Percentiles rank a stretch among this genome's conserved stretches.
Evolutionary conservation across 2,113 vertebrate species (phyloP).

Genomic region (Oncorhynchus tshawytscha): DNA sequence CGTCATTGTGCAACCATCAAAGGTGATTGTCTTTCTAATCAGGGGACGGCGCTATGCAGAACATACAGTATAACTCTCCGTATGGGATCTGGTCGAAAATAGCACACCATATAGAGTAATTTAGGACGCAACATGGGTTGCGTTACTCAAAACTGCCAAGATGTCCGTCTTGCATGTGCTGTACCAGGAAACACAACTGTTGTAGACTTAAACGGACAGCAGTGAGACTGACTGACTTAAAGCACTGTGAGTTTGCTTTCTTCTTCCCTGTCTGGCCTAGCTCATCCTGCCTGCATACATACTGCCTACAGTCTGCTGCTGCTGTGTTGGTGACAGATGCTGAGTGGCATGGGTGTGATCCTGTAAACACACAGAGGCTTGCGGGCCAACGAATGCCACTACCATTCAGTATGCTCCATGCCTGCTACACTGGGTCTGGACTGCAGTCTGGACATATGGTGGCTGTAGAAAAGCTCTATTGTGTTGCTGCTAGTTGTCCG

Average conservation of each 20-base stretch:
- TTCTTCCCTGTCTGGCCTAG: conserved; percentile 8
- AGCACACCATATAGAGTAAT: background rate
- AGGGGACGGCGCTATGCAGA: background rate
- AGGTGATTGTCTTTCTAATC: conserved; percentile 69
- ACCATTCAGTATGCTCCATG: conserved; percentile 15
- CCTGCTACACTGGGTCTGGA: background rate
- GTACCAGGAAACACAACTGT: background rate
- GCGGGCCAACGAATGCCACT: conserved; percentile 20
- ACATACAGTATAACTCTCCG: too few relatives aligned
- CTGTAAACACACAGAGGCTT: conserved; percentile 3
- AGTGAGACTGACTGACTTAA: background rate
- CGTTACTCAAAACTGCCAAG: background rate
- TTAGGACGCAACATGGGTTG: too few relatives aligned
- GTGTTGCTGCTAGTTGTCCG: conserved; percentile 10
- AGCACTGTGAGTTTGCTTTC: too few relatives aligned
- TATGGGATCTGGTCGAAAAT: too few relatives aligned
- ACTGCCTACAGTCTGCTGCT: conserved; percentile 10
- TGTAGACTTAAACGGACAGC: background rate
- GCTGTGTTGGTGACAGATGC: conserved; percentile 38
- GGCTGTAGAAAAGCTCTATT: conserved; percentile 14
- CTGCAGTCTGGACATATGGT: conserved; percentile 23
- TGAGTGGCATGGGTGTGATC: conserved; percentile 17
- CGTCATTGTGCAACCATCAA: conserved; percentile 65
- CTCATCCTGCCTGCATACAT: background rate
- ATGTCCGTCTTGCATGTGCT: too few relatives aligned